These are phyloP conservation scores for Sympetrum striolatum DNA, from an alignment of 2,888 invertebrate genomes.

Conservation along the genomic window DNA sequence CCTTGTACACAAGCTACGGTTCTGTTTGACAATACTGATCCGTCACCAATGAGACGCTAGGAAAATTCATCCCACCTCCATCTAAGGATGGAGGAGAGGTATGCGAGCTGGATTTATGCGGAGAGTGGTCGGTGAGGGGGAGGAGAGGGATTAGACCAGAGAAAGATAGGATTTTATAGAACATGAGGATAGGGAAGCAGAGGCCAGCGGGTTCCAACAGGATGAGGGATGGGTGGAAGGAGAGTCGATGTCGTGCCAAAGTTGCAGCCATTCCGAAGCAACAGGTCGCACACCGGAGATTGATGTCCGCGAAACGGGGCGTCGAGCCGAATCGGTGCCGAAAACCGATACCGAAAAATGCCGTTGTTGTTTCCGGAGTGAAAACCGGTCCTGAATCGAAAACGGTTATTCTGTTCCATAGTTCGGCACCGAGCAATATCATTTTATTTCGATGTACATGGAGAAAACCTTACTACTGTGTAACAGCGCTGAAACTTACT, in stretches of 20 bases:
- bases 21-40: not conserved
- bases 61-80: not conserved
- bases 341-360: too few relatives aligned
- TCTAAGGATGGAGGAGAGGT: not conserved
- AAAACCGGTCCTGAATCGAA: too few relatives aligned
- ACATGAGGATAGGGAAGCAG: not conserved
- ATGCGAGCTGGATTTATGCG: not conserved
- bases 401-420: too few relatives aligned
- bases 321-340: too few relatives aligned
- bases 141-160: not conserved
- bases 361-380: too few relatives aligned
- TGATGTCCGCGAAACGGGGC: not conserved
- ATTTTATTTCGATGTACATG: too few relatives aligned
- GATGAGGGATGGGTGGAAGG: not conserved
- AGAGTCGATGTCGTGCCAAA: not conserved
- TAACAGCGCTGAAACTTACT: too few relatives aligned
- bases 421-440: too few relatives aligned
- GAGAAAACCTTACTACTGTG: too few relatives aligned
- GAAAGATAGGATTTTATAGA: not conserved
- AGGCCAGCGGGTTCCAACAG: not conserved
- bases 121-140: not conserved
- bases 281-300: conserved; percentile 3
- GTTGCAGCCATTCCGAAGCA: not conserved
- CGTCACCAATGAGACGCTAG: not conserved
- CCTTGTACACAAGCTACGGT: not conserved